Percentiles rank a stretch among this genome's conserved stretches.
phyloP scores from a whole-genome alignment of 2,888 invertebrate genomes.

The Agrochola lota region DNA sequence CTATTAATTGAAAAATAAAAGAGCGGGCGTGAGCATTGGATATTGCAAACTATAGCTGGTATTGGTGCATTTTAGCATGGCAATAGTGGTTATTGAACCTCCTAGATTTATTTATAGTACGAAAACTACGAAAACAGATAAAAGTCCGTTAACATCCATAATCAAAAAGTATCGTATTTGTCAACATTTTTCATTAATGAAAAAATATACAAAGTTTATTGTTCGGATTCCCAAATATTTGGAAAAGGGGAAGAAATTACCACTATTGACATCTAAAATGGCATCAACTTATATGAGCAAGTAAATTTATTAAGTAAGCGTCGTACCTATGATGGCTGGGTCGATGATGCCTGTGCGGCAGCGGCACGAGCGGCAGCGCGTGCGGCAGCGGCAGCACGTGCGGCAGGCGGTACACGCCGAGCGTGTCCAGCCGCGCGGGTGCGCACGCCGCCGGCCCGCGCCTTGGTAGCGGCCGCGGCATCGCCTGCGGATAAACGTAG shows the following conservation, averaged over 20 bases:
- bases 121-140: no score
- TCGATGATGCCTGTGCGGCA: slow-evolving; percentile 85
- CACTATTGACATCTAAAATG: slow-evolving; percentile 20
- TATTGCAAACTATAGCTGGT: slow-evolving; percentile 14
- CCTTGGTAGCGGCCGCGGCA: slow-evolving; percentile 89
- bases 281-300: not conserved
- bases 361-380: slow-evolving; percentile 82
- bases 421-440: slow-evolving; percentile 91
- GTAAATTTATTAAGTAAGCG: not conserved
- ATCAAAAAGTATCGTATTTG: not conserved
- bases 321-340: slow-evolving; percentile 82
- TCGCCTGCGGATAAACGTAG: slow-evolving; percentile 73
- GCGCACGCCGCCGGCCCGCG: slow-evolving; percentile 86
- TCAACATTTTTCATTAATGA: not conserved
- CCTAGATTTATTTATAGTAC: not conserved
- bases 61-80: slow-evolving; percentile 3
- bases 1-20: not conserved
- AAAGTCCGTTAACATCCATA: not conserved
- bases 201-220: not conserved
- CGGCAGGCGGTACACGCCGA: slow-evolving; percentile 92
- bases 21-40: slow-evolving; percentile 2
- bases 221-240: not conserved
- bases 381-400: slow-evolving; percentile 85
- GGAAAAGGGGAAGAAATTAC: not conserved
- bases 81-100: slow-evolving; percentile 6